Conservation (phyloP, 2,113 vertebrate genomes). For the Canis aureus region DNA sequence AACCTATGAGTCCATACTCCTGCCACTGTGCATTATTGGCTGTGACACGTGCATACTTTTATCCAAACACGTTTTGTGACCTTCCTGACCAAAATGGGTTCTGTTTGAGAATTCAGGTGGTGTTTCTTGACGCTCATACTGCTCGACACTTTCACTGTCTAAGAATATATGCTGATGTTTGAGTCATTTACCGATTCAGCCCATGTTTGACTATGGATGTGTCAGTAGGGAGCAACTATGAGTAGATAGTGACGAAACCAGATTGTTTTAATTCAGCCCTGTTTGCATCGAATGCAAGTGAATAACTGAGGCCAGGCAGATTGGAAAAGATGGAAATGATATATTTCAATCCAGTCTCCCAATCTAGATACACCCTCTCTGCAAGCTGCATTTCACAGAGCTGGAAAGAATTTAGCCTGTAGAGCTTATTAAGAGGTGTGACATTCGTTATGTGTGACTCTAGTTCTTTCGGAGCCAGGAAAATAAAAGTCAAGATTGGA, state of each 20-base stretch:
- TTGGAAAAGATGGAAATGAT: neutral
- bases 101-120: neutral
- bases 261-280: neutral
- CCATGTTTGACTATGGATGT: neutral
- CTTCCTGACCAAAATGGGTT: neutral
- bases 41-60: neutral
- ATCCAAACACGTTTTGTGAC: neutral
- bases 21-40: neutral
- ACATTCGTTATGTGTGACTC: neutral
- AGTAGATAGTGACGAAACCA: neutral
- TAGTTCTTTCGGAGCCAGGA: conserved; percentile 59
- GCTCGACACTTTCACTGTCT: neutral
- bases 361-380: neutral
- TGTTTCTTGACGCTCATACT: neutral
- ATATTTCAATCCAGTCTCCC: neutral
- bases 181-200: too few species aligned
- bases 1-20: neutral
- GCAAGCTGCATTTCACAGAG: neutral
- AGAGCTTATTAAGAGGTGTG: conserved; percentile 41
- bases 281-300: neutral
- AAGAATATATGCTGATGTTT: neutral
- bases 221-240: neutral
- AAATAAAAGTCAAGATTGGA: conserved; percentile 60
- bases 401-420: conserved; percentile 41
- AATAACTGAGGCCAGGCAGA: neutral